Conservation (phyloP, 2,797 vertebrate species). For the Aldrovandia affinis region DNA sequence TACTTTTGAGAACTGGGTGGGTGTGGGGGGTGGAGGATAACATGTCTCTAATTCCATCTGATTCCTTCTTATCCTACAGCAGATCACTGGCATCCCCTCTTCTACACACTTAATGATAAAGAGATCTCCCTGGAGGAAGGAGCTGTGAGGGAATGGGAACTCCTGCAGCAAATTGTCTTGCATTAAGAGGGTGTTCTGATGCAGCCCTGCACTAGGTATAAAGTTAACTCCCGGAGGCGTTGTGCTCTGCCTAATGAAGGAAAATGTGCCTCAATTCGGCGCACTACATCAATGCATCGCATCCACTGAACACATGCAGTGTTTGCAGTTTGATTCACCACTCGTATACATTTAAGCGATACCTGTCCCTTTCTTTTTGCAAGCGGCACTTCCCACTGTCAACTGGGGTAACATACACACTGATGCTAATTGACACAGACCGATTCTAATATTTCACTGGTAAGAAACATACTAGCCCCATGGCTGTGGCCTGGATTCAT, state of each 20-base stretch:
- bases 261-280: constrained; percentile 4
- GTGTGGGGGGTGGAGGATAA: constrained; percentile 51
- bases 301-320: constrained; percentile 24
- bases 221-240: constrained; percentile 27
- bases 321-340: neutral
- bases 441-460: neutral
- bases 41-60: constrained; percentile 62
- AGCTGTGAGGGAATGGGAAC: constrained; percentile 39
- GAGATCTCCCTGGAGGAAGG: constrained; percentile 45
- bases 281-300: neutral
- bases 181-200: constrained; percentile 53
- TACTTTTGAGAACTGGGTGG: neutral
- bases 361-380: neutral
- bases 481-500: neutral
- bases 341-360: neutral
- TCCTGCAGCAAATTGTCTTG: constrained; percentile 45
- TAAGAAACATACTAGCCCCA: neutral
- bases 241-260: constrained; percentile 10
- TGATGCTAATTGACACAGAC: neutral
- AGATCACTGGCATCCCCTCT: constrained; percentile 46
- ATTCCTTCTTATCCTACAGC: constrained; percentile 52
- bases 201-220: constrained; percentile 40
- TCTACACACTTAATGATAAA: constrained; percentile 56
- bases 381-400: neutral
- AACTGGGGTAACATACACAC: neutral